A percentile compares a stretch with the other conserved stretches of the same genome.
phyloP scores from a whole-genome alignment of 2,113 vertebrate genomes.

The Xiphorhynchus elegans region DNA sequence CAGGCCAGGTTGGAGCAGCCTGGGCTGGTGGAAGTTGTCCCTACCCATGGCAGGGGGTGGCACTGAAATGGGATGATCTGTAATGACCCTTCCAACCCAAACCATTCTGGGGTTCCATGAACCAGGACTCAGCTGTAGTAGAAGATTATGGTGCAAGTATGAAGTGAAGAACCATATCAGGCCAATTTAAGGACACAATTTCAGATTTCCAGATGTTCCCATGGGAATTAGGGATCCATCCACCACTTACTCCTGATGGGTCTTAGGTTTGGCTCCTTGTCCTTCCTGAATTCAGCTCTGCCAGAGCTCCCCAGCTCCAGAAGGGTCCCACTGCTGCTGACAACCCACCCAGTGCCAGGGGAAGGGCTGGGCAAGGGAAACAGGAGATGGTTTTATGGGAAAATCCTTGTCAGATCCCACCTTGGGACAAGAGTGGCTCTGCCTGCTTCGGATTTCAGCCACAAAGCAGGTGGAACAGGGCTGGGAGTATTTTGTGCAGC shows the following conservation, averaged over 20 bases:
- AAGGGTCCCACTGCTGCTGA: neutral
- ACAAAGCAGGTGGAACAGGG: neutral
- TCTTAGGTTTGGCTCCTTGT: fast-evolving
- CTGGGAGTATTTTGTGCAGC: neutral
- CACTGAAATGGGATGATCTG: too few species aligned
- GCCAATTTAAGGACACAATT: neutral
- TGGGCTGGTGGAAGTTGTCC: neutral
- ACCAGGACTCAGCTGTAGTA: neutral
- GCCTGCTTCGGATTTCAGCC: neutral
- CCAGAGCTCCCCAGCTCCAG: neutral
- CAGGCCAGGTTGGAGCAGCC: neutral
- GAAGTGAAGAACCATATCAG: neutral
- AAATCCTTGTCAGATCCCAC: neutral
- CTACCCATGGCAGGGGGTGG: neutral
- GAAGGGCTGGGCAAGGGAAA: neutral
- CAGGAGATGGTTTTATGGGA: neutral
- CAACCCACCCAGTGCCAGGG: fast-evolving
- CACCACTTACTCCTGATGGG: neutral
- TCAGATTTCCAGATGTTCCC: neutral
- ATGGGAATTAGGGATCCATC: neutral
- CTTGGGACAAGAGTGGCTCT: neutral
- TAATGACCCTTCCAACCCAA: neutral
- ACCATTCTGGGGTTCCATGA: too few species aligned
- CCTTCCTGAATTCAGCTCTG: neutral
- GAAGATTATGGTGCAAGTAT: neutral